These are phyloP conservation scores for Cetoscarus ocellatus DNA, from an alignment of 2,797 vertebrate genomes.

Conservation along the genomic window DNA sequence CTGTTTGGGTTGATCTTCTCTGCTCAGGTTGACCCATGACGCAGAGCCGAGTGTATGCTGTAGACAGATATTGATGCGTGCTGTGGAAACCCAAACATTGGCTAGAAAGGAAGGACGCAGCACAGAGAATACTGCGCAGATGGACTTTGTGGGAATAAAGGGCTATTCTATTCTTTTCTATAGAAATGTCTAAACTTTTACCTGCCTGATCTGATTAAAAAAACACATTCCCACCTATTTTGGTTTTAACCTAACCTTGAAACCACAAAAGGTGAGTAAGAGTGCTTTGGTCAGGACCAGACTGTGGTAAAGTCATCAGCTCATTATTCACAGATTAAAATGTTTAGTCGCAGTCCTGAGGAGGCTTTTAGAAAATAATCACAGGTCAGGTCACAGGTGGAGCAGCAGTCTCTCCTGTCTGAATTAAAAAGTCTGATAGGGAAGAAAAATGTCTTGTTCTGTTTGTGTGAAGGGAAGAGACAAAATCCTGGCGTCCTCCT, in stretches of 20 bases:
- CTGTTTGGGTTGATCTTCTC: no score
- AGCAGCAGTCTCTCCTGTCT: conserved; percentile 28
- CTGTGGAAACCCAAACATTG: no score
- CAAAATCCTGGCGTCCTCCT: conserved; percentile 36
- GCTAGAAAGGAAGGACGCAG: no score
- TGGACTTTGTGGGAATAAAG: no score
- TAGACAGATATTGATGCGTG: no score
- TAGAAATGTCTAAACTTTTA: no score
- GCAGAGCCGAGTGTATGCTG: no score
- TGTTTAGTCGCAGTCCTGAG: conserved; percentile 41
- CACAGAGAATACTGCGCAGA: no score
- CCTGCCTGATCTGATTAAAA: no score
- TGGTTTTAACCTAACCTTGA: conserved; percentile 11
- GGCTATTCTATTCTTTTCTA: no score
- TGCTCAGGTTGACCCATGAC: no score
- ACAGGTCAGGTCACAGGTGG: conserved; percentile 66
- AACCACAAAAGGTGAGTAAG: conserved; percentile 19
- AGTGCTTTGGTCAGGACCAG: conserved; percentile 9
- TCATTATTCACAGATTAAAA: conserved; percentile 53
- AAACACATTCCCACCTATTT: neutral
- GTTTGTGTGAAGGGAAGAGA: conserved; percentile 1
- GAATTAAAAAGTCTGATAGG: conserved; percentile 12
- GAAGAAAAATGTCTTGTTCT: conserved; percentile 41
- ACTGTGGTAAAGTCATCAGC: conserved; percentile 33
- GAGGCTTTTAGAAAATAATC: conserved; percentile 29